phyloP scores from a whole-genome alignment of 2,797 vertebrate species.

The Gallinago solitaria region DNA sequence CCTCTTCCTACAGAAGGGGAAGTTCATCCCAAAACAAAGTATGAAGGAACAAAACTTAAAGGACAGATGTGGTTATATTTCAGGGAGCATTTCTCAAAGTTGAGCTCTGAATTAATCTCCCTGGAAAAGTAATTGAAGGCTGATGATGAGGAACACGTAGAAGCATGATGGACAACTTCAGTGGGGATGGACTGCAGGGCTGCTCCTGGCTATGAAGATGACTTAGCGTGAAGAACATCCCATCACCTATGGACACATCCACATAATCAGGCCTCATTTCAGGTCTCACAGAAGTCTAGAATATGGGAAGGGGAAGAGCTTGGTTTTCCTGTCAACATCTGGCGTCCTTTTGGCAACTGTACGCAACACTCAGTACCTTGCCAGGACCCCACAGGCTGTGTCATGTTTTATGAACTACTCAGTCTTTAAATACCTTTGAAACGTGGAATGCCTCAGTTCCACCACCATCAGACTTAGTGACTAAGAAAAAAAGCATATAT shows the following conservation, averaged over 20 bases:
- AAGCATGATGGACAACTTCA: fast-evolving
- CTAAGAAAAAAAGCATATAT: not conserved
- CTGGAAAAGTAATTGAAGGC: not conserved
- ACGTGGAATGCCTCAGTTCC: not conserved
- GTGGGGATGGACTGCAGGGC: not conserved
- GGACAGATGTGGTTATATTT: not conserved
- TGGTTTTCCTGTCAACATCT: not conserved
- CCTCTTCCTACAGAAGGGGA: not conserved
- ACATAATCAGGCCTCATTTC: not conserved
- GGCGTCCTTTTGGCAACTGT: not conserved
- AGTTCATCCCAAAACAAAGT: not conserved
- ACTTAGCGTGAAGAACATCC: not conserved
- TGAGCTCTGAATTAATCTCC: not conserved
- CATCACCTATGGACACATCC: not conserved
- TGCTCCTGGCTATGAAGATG: not conserved
- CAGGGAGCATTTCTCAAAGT: not conserved
- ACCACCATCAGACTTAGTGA: not conserved
- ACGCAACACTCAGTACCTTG: fast-evolving
- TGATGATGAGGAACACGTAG: not conserved
- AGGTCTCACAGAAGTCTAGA: not conserved
- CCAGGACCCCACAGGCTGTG: not conserved
- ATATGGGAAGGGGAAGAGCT: not conserved
- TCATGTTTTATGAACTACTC: not conserved
- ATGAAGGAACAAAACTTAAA: not conserved
- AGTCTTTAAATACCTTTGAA: not conserved